Percentiles rank a stretch among this genome's conserved stretches.
phyloP scores from a whole-genome alignment of 2,888 invertebrate species.

The Mellilla xanthometata region DNA sequence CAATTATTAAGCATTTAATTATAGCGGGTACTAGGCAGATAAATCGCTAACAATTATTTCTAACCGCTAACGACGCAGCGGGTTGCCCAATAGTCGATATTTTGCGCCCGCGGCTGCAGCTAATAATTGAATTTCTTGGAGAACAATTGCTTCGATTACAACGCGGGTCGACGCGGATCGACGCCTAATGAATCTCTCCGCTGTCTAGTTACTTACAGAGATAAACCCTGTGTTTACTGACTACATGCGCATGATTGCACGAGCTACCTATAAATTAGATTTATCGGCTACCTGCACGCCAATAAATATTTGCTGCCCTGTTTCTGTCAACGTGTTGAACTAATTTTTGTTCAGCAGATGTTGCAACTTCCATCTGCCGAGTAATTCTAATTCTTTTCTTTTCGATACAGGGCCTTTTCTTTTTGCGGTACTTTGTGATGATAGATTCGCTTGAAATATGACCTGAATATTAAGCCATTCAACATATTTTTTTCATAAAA shows the following conservation, averaged over 20 bases:
- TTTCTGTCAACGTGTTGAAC: slow-evolving; percentile 16
- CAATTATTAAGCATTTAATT: slow-evolving; percentile 78
- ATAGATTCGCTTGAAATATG: too few species aligned
- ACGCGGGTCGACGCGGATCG: slow-evolving; percentile 72
- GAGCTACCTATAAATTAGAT: slow-evolving; percentile 77
- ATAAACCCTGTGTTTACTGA: slow-evolving; percentile 78
- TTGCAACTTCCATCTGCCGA: slow-evolving; percentile 4
- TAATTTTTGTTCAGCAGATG: slow-evolving; percentile 18
- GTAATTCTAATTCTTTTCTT: background rate
- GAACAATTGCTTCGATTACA: slow-evolving; percentile 81
- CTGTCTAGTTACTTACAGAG: slow-evolving; percentile 79
- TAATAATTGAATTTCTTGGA: slow-evolving; percentile 78
- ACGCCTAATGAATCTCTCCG: slow-evolving; percentile 79
- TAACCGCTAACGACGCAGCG: slow-evolving; percentile 65
- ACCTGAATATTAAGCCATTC: too few species aligned
- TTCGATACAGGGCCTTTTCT: too few species aligned
- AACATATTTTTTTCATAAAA: too few species aligned
- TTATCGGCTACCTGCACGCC: slow-evolving; percentile 52
- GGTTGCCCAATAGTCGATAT: slow-evolving; percentile 67
- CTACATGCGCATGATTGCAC: slow-evolving; percentile 79
- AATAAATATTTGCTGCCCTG: slow-evolving; percentile 31
- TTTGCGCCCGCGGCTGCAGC: slow-evolving; percentile 55
- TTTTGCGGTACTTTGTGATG: too few species aligned
- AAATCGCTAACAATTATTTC: slow-evolving; percentile 74
- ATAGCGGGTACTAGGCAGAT: slow-evolving; percentile 61